Conservation (phyloP, 2,113 vertebrate genomes). For the Strigops habroptila region DNA sequence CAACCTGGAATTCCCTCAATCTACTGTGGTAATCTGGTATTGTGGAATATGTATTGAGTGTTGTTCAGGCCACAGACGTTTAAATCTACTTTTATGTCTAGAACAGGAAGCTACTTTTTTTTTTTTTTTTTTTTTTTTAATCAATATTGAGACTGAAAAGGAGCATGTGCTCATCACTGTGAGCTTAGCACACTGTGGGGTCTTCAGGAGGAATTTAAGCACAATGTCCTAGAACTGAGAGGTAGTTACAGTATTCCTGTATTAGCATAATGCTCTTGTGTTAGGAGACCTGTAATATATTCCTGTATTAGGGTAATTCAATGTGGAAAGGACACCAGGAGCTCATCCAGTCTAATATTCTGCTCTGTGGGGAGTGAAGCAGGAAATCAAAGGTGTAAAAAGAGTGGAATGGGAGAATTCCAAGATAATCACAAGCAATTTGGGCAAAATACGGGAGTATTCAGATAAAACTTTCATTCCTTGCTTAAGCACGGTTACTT, state of each 20-base stretch:
- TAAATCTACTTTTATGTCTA: neutral
- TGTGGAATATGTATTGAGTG: neutral
- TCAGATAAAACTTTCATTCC: neutral
- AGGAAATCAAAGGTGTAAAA: neutral
- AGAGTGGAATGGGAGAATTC: neutral
- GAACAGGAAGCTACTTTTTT: neutral
- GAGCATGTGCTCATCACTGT: neutral
- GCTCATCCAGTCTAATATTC: neutral
- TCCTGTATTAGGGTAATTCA: neutral
- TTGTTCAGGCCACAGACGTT: neutral
- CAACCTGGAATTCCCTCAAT: neutral
- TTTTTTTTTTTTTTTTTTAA: neutral
- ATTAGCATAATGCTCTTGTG: neutral
- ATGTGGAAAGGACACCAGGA: neutral
- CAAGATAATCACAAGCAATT: neutral
- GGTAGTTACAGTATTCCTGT: neutral
- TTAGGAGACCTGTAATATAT: neutral
- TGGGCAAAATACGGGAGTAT: neutral
- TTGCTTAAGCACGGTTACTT: neutral
- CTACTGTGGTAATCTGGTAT: neutral
- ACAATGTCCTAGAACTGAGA: neutral
- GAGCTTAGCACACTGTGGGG: neutral
- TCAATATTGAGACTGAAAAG: neutral
- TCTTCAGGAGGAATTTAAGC: neutral
- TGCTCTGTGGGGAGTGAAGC: neutral